phyloP scores from a whole-genome alignment of 2,113 vertebrate species.

The Austrofundulus limnaeus region DNA sequence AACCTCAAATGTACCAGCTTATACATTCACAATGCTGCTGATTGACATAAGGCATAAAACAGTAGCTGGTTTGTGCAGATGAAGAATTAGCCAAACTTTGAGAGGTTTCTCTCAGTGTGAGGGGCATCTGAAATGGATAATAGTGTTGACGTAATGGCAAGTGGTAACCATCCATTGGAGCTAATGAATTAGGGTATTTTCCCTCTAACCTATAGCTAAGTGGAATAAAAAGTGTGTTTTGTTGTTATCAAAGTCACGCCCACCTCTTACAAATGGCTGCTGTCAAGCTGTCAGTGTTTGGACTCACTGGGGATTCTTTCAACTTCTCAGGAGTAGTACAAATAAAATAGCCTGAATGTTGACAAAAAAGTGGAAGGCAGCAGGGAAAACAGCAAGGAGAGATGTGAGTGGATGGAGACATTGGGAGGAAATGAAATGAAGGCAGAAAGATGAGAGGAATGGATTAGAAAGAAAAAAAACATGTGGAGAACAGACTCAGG shows the following conservation, averaged over 20 bases:
- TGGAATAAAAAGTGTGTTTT: slow-evolving; percentile 27
- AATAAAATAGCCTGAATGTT: slow-evolving; percentile 58
- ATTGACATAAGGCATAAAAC: slow-evolving; percentile 36
- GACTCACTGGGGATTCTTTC: slow-evolving; percentile 32
- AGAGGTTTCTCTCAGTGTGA: slow-evolving; percentile 39
- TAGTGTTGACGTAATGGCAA: slow-evolving; percentile 59
- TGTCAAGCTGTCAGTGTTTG: slow-evolving; percentile 34
- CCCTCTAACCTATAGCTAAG: slow-evolving; percentile 23
- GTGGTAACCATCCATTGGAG: slow-evolving; percentile 59
- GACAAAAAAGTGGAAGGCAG: slow-evolving; percentile 31
- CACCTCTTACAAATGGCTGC: slow-evolving; percentile 6
- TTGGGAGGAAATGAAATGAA: slow-evolving; percentile 4
- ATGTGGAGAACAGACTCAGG: slow-evolving; percentile 21
- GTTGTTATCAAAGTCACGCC: slow-evolving; percentile 23
- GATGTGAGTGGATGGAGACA: slow-evolving; percentile 2
- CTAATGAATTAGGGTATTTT: slow-evolving; percentile 40
- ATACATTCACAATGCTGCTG: slow-evolving; percentile 9
- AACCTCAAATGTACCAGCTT: too few species aligned
- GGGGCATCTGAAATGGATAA: slow-evolving; percentile 43
- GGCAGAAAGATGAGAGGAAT: slow-evolving; percentile 33
- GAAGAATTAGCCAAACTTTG: slow-evolving; percentile 67
- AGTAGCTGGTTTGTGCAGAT: slow-evolving; percentile 43
- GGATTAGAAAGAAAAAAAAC: not conserved
- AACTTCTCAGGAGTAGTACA: slow-evolving; percentile 30
- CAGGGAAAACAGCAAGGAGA: slow-evolving; percentile 12